Conservation (phyloP, 1,140 invertebrate species). For the Papilio helenus region DNA sequence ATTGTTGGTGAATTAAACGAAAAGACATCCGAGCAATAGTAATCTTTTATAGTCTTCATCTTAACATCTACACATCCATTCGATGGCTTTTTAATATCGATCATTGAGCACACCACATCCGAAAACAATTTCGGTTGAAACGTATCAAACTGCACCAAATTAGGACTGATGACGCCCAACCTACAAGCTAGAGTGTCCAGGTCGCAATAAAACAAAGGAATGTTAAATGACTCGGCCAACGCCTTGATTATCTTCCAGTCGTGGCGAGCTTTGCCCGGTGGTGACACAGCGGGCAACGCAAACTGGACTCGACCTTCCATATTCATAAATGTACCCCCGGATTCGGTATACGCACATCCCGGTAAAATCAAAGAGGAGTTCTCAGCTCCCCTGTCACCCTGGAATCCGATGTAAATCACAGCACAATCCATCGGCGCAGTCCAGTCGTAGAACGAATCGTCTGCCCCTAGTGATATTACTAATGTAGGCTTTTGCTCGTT, state of each 20-base stretch:
- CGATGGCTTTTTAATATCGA: slow-evolving; percentile 29
- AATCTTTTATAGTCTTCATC: slow-evolving; percentile 64
- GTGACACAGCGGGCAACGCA: slow-evolving; percentile 67
- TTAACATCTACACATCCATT: slow-evolving; percentile 52
- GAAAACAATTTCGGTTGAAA: slow-evolving; percentile 63
- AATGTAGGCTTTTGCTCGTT: slow-evolving; percentile 48
- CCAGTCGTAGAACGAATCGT: slow-evolving; percentile 68
- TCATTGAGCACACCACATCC: slow-evolving; percentile 48
- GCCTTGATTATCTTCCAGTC: slow-evolving; percentile 77
- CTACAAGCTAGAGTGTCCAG: slow-evolving; percentile 53
- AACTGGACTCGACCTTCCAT: slow-evolving; percentile 72
- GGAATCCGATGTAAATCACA: slow-evolving; percentile 85
- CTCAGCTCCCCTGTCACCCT: slow-evolving; percentile 88
- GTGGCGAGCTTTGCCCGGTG: slow-evolving; percentile 66
- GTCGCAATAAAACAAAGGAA: slow-evolving; percentile 64
- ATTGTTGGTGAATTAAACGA: slow-evolving; percentile 71
- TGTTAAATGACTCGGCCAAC: slow-evolving; percentile 61
- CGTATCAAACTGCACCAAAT: slow-evolving; percentile 55
- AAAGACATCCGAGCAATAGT: slow-evolving; percentile 72
- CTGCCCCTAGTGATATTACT: slow-evolving; percentile 70
- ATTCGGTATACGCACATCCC: slow-evolving; percentile 89
- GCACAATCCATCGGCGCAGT: slow-evolving; percentile 47
- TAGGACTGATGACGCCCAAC: slow-evolving; percentile 68
- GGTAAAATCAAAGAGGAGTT: slow-evolving; percentile 90
- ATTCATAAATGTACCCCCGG: slow-evolving; percentile 68